Base-by-base conservation (phyloP, 2,797 vertebrate species). In the Poeciliopsis infans region DNA sequence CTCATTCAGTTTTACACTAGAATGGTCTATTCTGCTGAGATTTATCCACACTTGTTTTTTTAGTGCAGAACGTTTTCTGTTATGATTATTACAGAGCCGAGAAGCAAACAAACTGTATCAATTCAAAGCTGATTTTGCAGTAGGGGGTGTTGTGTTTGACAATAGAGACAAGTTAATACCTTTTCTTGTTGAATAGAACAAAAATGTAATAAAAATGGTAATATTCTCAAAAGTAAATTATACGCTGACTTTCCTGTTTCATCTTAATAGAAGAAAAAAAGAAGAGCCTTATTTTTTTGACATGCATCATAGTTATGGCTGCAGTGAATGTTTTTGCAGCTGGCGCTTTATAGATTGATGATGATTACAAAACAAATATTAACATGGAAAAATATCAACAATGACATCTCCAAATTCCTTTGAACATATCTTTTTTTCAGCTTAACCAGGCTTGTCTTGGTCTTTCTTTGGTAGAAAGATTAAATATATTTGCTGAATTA, bases 181-280 rank as follows among this genome's bases (percentile, higher is more conserved):
- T 7, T 39, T 66, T 39, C 7, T 66, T 66, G 33, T 66, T 39
- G 33, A 39, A 36, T 39, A 18, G 20, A 66, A 39, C 61, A 39
- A 39, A 39, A 66, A 31, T 66, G 33, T 39, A 66, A 66, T 66
- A 66, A 66, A 66, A 66, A 66, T 66, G 61, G 36, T 66, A 66
- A 66, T 66, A 39, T 66, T 66, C 8, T 28, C 18, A 20, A 23
- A 66, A 23, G 61, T 66, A 23, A 66, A 66, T 66, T 36, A 66
- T 66, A 39, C 20, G 0, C 36, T 23, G 18, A 36, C 61, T 66
- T 64, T 33, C 8, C 59, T 20, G 59, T 36, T 36, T 33, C 31
- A 57, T 28, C 25, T 57, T 33, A n/a, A n/a, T n/a, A n/a, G n/a
- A n/a, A n/a, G n/a, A n/a, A 36, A 64, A 36, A 64, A 64, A 36